Evolutionary conservation across 2,888 invertebrate species (phyloP), one percentile per base, ranked within the genome.

Genomic region (Himalopsyche anomala): DNA sequence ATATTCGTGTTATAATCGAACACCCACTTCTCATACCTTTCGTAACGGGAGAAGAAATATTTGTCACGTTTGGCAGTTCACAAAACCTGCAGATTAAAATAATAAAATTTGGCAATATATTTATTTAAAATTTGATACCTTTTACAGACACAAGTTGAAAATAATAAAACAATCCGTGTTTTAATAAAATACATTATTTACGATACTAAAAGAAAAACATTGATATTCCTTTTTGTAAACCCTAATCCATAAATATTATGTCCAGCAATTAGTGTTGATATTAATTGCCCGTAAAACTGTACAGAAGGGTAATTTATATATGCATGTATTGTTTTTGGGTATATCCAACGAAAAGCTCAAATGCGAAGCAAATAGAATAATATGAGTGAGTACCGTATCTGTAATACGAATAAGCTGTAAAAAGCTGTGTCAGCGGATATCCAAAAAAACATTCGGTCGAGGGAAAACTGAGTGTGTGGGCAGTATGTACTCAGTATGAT

Each of bases 401-500:
- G 38, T 74, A 38, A 74, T 74, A 74, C 74, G 74, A 74, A 38
- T 36, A 74, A 74, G 74, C 74, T 74, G 74, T 74, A 74, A 62
- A 62, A 62, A 28, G 62, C 62, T 28, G 62, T 62, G 62, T 74
- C 74, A 74, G 74, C 74, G 36, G 74, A 74, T 38, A 74, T 74
- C 38, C 36, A 38, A 74, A 74, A 51, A 45, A 74, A 74, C 15
- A 74, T 74, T 74, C 74, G 74, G 74, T 36, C 74, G 74, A 74
- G 74, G 74, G 62, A 74, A 74, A 74, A 74, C 36, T 36, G 15
- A 36, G 74, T 36, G 74, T 74, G 74, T 74, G 74, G 74, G 74
- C n/a, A 36, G 74, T 74, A 36, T 28, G 12, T 38, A 19, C 74
- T 74, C 74, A 74, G 74, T 74, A 74, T 74, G 74, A 74, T 74